Base-by-base conservation (phyloP, 1,140 invertebrate genomes). In the Drosophila elegans region DNA sequence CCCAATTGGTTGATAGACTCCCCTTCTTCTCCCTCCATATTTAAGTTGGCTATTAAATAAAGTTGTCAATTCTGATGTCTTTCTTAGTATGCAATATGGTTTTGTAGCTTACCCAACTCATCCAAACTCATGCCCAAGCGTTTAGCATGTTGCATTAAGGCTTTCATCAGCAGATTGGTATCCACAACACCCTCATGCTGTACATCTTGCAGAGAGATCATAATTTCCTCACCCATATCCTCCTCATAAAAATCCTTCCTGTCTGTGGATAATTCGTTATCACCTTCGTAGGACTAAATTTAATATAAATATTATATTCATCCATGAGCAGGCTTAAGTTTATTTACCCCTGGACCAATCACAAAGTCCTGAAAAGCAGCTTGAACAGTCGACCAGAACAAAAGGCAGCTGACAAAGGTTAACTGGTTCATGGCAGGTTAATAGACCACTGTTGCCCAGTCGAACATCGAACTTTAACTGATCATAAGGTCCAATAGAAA, bases 361-460 rank as follows among this genome's bases (percentile, higher is more conserved):
- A 91, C 68, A 55, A 91, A 91, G 67, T 91, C 90, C 72, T 76
- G 29, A 13, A 91, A 80, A 2, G 78, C 84, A 0, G 64, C 81
- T 6, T 54, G 36, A 2, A 32, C 51, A 4, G 0, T 27, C 6
- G 48, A 25, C 12, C 36, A 72, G n/a, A 72, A 11, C 4, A 75
- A 36, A 39, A 86, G 53, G 12, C 80, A 63, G 36, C 41, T 34
- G 13, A 71, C 32, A 21, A 78, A 2, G 11, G 16, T 29, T 11
- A 53, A 48, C 16, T 42, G 44, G 34, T 68, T 73, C 82, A 86
- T 86, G 12, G n/a, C 10, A 3, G 13, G 10, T 25, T 29, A 13
- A n/a, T 4, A 25, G 13, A 3, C 2, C 29, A 45, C 32, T 48
- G 42, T 46, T 60, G 10, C 21, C 46, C 51, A 59, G 16, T 56